These are phyloP conservation scores for Lacerta agilis DNA, from an alignment of 2,797 vertebrate genomes.

Conservation along the genomic window DNA sequence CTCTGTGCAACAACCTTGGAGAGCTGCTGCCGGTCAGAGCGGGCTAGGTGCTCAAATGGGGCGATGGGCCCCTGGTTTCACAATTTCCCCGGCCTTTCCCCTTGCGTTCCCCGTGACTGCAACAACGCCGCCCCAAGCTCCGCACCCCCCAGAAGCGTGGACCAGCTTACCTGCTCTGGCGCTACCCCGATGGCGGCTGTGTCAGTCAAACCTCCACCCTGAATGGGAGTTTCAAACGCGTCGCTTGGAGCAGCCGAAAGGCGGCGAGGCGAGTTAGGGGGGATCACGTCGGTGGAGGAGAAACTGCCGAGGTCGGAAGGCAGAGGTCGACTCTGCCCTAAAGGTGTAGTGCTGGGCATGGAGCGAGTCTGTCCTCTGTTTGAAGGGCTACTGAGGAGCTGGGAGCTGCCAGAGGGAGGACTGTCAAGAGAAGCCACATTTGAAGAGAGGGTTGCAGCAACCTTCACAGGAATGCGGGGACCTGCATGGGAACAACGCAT, in stretches of 20 bases:
- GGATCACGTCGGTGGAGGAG: background rate
- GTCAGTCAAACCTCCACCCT: background rate
- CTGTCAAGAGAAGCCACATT: fast-evolving
- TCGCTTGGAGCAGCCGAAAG: fast-evolving
- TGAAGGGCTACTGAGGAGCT: fast-evolving
- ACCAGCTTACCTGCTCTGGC: constrained; percentile 32
- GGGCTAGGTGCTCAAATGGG: too few relatives aligned
- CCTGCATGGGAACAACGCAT: background rate
- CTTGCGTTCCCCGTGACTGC: too few relatives aligned
- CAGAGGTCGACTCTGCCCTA: fast-evolving
- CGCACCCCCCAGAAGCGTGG: too few relatives aligned
- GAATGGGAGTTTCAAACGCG: constrained; percentile 1
- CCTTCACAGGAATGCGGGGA: background rate
- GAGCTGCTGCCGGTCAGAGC: too few relatives aligned
- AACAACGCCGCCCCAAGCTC: background rate
- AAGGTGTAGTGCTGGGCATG: fast-evolving
- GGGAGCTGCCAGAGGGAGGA: fast-evolving
- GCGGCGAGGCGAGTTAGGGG: background rate
- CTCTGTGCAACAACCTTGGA: too few relatives aligned
- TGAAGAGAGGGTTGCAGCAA: fast-evolving
- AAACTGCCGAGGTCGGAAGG: fast-evolving
- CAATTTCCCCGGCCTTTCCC: fast-evolving
- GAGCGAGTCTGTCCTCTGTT: fast-evolving
- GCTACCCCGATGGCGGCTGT: fast-evolving
- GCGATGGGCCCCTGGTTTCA: too few relatives aligned